These are phyloP conservation scores for Calephelis virginiensis DNA, from an alignment of 1,140 invertebrate species.

Conservation along the genomic window DNA sequence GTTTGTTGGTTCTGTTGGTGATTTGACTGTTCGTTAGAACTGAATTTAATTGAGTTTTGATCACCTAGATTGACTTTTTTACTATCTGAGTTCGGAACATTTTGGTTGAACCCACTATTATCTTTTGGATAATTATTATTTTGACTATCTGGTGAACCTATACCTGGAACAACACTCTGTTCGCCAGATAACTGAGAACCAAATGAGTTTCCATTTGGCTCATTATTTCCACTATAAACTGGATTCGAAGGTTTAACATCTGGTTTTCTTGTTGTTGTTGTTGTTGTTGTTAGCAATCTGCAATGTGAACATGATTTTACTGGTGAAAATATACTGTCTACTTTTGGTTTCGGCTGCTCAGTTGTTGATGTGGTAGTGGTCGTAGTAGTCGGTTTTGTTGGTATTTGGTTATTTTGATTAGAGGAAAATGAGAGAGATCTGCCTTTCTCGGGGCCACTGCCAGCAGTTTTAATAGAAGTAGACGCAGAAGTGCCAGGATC, in stretches of 20 bases:
- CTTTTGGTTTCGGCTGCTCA: conserved; percentile 24
- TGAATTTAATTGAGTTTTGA: background rate
- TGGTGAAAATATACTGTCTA: conserved; percentile 24
- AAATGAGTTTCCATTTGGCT: background rate
- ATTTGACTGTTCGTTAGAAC: background rate
- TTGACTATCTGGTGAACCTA: background rate
- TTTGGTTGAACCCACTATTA: background rate
- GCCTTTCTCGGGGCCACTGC: conserved; percentile 33
- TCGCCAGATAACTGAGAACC: background rate
- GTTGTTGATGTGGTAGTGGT: conserved; percentile 22
- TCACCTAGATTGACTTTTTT: background rate
- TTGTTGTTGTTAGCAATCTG: conserved; percentile 59
- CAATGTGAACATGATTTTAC: conserved; percentile 66
- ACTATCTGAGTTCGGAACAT: background rate
- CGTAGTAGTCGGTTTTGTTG: conserved; percentile 34
- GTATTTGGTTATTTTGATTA: conserved; percentile 22
- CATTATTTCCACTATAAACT: background rate
- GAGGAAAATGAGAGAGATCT: conserved; percentile 43
- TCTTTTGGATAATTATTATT: background rate
- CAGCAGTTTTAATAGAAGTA: background rate
- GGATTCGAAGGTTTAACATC: background rate
- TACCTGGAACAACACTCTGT: background rate
- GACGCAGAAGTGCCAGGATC: conserved; percentile 41
- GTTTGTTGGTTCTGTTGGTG: conserved; percentile 1
- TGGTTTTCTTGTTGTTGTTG: conserved; percentile 39